Evolutionary conservation across 1,140 invertebrate genomes (phyloP).

Genomic region (Drosophila kikkawai): DNA sequence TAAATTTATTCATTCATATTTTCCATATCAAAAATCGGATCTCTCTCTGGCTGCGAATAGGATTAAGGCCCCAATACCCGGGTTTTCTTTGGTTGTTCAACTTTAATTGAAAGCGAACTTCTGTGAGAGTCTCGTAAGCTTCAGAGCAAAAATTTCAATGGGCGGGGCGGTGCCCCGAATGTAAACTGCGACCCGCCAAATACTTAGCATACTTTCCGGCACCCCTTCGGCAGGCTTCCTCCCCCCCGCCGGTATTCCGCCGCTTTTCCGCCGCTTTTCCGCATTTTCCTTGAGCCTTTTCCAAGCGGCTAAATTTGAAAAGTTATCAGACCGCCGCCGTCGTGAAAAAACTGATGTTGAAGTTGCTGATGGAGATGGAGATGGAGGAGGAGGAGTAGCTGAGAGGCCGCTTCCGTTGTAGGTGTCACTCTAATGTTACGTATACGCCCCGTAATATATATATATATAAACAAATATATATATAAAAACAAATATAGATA

Average conservation of each 20-base stretch:
- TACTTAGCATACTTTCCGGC: conserved; percentile 49
- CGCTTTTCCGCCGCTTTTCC: conserved; percentile 3
- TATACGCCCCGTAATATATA: conserved; percentile 1
- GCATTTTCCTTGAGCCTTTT: conserved; percentile 29
- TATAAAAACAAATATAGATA: neutral
- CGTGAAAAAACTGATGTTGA: conserved; percentile 23
- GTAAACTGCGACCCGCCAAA: conserved; percentile 11
- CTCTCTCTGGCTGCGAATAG: conserved; percentile 11
- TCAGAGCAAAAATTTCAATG: neutral
- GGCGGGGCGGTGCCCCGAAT: neutral
- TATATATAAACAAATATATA: neutral
- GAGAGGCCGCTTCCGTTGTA: conserved; percentile 5
- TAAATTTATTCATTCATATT: conserved; percentile 10
- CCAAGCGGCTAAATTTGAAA: conserved; percentile 59
- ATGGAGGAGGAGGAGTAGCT: neutral
- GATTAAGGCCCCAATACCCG: conserved; percentile 25
- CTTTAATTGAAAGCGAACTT: conserved; percentile 48
- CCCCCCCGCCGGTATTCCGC: neutral
- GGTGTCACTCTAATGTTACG: conserved; percentile 30
- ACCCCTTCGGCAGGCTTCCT: conserved; percentile 2
- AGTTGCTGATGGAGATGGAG: conserved; percentile 8
- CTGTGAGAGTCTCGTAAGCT: conserved; percentile 22
- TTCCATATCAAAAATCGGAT: conserved; percentile 23
- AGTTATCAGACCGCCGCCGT: conserved; percentile 48
- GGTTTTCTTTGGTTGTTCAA: conserved; percentile 15